Base-by-base conservation (phyloP, 1,140 invertebrate genomes). In the Neelides sp. region DNA sequence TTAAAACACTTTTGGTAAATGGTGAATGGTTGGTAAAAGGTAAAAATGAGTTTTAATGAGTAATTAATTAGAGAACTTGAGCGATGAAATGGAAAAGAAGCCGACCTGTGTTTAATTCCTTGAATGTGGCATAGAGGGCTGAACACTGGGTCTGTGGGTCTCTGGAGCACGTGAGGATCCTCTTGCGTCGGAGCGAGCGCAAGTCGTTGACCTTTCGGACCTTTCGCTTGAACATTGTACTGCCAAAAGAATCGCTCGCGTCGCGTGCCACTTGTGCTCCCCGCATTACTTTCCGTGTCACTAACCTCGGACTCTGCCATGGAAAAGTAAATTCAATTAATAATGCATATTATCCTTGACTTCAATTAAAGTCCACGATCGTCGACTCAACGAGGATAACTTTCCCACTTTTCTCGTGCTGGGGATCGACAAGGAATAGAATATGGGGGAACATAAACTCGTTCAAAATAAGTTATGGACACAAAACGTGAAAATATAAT, bases 201-300 rank as follows among this genome's bases (percentile, higher is more conserved):
- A 28, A 91, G 69, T 59, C 86, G 72, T 63, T 89, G 85, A 37
- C 91, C 87, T 71, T 96, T 97, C 3, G 93, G 92, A 1, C 93
- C 93, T 73, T 98, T 98, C 1, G 91, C 89, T 71, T 97, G 93
- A 4, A 95, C 86, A 71, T 98, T 98, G 65, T 98, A 97, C 66
- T 97, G 93, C 93, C 94, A 98, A 68, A 98, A 97, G 67, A 79
- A 95, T 49, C 83, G 74, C 63, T 91, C 87, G 1, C 59, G 37
- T 4, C 50, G 28, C 26, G 47, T 30, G 22, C 59, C 53, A 35
- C 27, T 42, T 3, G 45, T 54, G 36, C 58, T 60, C 22, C 59
- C 55, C 13, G 59, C 51, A 35, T 57, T 61, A 26, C 59, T 61
- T 23, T 61, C 59, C 1, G 59, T 57, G 40, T 59, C 59, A 54